These are phyloP conservation scores for Nasonia oneida DNA, from an alignment of 2,888 invertebrate species.

Conservation along the genomic window DNA sequence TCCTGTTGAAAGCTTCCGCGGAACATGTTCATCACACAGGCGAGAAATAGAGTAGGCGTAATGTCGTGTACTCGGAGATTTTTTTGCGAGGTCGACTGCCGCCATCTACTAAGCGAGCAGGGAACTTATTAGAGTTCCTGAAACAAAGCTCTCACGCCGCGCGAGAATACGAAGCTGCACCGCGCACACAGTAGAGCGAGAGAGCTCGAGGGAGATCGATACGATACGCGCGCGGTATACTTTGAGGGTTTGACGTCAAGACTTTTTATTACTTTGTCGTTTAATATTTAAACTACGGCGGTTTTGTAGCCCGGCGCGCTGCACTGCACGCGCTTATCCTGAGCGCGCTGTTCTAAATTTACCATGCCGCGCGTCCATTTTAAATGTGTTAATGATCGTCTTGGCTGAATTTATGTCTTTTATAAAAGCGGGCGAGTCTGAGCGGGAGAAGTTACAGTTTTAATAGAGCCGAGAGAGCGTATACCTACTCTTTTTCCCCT, in stretches of 20 bases:
- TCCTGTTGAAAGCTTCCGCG: neutral
- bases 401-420: neutral
- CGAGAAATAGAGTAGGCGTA: neutral
- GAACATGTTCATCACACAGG: neutral
- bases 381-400: slow-evolving; percentile 6
- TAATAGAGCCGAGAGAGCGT: neutral
- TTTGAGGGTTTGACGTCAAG: slow-evolving; percentile 40
- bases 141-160: slow-evolving; percentile 4
- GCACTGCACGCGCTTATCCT: neutral
- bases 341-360: neutral
- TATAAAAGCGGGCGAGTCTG: neutral
- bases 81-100: slow-evolving; percentile 5
- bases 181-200: neutral
- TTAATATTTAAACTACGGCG: slow-evolving; percentile 20
- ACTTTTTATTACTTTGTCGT: slow-evolving; percentile 33
- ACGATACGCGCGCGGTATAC: slow-evolving; percentile 13
- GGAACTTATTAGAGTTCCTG: slow-evolving; percentile 15
- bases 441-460: neutral
- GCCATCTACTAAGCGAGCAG: slow-evolving; percentile 18
- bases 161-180: neutral
- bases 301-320: neutral
- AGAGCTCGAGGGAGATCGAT: neutral
- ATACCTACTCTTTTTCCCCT: neutral
- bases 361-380: neutral
- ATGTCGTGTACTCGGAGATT: neutral